Percentiles rank a stretch among this genome's conserved stretches.
Evolutionary conservation across 2,888 invertebrate genomes (phyloP).

Genomic region (Eupeodes luniger): DNA sequence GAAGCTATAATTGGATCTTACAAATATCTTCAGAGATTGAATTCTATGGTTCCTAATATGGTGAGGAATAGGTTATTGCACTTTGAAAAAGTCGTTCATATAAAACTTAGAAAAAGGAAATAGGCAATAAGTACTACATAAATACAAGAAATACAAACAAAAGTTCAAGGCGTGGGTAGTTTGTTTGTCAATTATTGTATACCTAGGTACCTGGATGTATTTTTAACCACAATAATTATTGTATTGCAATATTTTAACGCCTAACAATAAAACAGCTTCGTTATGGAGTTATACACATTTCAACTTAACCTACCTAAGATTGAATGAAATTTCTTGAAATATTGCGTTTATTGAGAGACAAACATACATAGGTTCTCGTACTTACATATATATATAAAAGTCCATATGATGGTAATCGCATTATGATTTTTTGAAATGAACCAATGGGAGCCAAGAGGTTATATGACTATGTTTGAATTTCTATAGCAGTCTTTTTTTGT

Average conservation of each 20-base stretch:
- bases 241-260: constrained; percentile 54
- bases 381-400: neutral
- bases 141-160: neutral
- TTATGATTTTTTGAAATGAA: constrained; percentile 22
- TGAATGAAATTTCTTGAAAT: constrained; percentile 11
- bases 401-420: constrained; percentile 6
- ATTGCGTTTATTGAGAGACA: constrained; percentile 38
- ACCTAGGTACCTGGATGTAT: neutral
- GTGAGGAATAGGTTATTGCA: constrained; percentile 63
- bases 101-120: neutral
- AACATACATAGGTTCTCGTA: neutral
- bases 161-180: constrained; percentile 55
- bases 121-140: neutral
- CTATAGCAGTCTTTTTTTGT: constrained; percentile 11
- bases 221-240: neutral
- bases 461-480: constrained; percentile 28
- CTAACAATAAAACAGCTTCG: neutral
- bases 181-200: constrained; percentile 22
- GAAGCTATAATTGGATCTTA: constrained; percentile 5
- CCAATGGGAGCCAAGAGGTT: constrained; percentile 29
- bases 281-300: no score
- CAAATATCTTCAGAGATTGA: constrained; percentile 22
- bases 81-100: constrained; percentile 43
- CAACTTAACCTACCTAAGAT: neutral
- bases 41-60: constrained; percentile 27